Evolutionary conservation across 2,797 vertebrate genomes (phyloP).

Genomic region (Mus minutoides): DNA sequence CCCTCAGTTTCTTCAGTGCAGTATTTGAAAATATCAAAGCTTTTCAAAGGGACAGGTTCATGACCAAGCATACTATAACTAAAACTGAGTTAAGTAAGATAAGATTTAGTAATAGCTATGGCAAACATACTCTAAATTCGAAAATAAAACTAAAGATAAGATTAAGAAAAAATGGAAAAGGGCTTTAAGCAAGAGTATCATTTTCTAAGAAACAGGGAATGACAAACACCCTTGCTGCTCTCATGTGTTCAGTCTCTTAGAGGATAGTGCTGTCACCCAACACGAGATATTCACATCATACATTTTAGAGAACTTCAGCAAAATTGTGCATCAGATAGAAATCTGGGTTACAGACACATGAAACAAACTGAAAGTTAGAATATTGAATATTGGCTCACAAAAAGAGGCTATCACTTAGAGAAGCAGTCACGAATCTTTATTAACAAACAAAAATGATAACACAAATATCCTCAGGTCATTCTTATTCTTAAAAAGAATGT

Average conservation of each 20-base stretch:
- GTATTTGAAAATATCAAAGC: constrained; percentile 70
- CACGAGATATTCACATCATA: constrained; percentile 58
- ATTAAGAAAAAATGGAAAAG: constrained; percentile 63
- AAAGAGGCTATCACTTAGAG: constrained; percentile 60
- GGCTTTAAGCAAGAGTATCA: constrained; percentile 67
- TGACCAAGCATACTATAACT: constrained; percentile 59
- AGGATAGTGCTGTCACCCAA: constrained; percentile 68
- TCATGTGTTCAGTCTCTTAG: constrained; percentile 78
- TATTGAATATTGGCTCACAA: constrained; percentile 50
- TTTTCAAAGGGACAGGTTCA: constrained; percentile 74
- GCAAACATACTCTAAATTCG: constrained; percentile 73
- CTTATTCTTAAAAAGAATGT: background rate
- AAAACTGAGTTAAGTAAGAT: constrained; percentile 71
- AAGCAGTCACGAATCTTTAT: background rate
- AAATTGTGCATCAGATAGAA: constrained; percentile 69
- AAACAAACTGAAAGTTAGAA: constrained; percentile 70
- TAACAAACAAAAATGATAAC: constrained; percentile 6
- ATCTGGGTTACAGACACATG: constrained; percentile 55
- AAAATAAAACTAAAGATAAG: constrained; percentile 68
- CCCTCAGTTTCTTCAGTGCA: background rate
- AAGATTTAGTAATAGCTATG: constrained; percentile 68
- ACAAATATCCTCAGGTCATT: constrained; percentile 6
- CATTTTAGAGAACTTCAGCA: constrained; percentile 37
- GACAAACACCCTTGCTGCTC: constrained; percentile 64
- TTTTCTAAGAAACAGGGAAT: constrained; percentile 75